Conservation (phyloP, 2,888 invertebrate species). For the Phania funesta region DNA sequence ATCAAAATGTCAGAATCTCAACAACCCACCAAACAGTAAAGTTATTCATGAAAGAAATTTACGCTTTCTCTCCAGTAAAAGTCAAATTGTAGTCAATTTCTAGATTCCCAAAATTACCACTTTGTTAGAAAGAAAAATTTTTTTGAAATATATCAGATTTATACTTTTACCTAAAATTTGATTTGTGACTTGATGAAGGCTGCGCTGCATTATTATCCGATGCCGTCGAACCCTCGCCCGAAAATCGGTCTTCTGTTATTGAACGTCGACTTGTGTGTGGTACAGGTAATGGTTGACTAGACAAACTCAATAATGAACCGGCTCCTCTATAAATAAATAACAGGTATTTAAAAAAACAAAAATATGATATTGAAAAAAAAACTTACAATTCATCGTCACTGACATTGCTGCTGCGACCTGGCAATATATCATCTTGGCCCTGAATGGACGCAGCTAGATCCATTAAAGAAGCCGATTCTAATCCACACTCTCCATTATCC, state of each 20-base stretch:
- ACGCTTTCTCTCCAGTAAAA: no score
- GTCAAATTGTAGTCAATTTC: no score
- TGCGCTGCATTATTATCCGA: conserved; percentile 79
- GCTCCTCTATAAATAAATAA: conserved; percentile 68
- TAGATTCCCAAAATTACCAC: no score
- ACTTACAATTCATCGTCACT: conserved; percentile 75
- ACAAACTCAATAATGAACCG: conserved; percentile 78
- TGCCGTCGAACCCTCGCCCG: conserved; percentile 74
- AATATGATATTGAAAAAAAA: not conserved
- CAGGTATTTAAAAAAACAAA: not conserved
- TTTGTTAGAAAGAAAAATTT: no score
- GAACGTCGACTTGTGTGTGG: conserved; percentile 76
- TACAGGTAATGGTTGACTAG: conserved; percentile 79
- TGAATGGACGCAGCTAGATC: conserved; percentile 66
- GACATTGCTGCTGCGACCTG: conserved; percentile 64
- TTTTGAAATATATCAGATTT: not conserved
- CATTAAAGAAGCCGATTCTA: conserved; percentile 66
- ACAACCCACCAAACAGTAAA: no score
- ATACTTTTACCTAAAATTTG: conserved; percentile 76
- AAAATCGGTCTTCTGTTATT: conserved; percentile 77
- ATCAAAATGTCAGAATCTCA: no score
- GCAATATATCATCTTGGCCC: conserved; percentile 62
- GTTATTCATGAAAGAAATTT: no score
- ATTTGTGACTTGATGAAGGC: conserved; percentile 80
- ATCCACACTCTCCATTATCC: conserved; percentile 65